A percentile compares a stretch with the other conserved stretches of the same genome.
Evolutionary conservation across 2,888 invertebrate species (phyloP).

Genomic region (Sarcophaga caerulescens): DNA sequence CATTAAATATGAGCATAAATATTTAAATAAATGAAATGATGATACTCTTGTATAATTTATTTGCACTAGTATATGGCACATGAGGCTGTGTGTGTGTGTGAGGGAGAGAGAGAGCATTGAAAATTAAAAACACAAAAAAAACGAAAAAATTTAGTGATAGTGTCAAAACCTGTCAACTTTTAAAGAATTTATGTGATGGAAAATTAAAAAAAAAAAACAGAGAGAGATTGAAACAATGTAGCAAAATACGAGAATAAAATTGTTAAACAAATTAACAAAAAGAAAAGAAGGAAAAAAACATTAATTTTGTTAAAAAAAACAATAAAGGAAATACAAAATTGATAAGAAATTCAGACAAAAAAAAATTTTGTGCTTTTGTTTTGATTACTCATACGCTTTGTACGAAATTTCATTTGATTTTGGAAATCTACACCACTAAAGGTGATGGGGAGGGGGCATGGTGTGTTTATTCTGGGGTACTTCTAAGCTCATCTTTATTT

Average conservation of each 20-base stretch:
- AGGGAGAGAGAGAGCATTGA: not conserved
- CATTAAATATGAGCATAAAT: not conserved
- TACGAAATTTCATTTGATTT: not conserved
- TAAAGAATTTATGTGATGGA: constrained; percentile 52
- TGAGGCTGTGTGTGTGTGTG: not conserved
- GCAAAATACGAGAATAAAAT: constrained; percentile 21
- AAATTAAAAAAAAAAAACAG: not conserved
- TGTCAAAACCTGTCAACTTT: constrained; percentile 62
- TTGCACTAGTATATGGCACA: not conserved
- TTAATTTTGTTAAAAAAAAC: not conserved
- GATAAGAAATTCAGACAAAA: constrained; percentile 52
- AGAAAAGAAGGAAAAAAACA: not conserved
- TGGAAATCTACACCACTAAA: too few relatives aligned
- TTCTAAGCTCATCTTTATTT: too few relatives aligned
- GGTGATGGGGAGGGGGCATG: too few relatives aligned
- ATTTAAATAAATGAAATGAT: constrained; percentile 5
- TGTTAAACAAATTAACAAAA: constrained; percentile 1
- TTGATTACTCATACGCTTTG: constrained; percentile 11
- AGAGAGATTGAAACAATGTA: not conserved
- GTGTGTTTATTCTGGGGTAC: too few relatives aligned
- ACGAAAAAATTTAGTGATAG: constrained; percentile 49
- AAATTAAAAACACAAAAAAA: constrained; percentile 18
- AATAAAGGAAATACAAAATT: constrained; percentile 40
- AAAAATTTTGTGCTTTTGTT: not conserved
- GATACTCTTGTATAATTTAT: not conserved